A percentile compares a stretch with the other conserved stretches of the same genome.
phyloP scores from a whole-genome alignment of 2,888 invertebrate genomes.

The Lepidonotus clava region DNA sequence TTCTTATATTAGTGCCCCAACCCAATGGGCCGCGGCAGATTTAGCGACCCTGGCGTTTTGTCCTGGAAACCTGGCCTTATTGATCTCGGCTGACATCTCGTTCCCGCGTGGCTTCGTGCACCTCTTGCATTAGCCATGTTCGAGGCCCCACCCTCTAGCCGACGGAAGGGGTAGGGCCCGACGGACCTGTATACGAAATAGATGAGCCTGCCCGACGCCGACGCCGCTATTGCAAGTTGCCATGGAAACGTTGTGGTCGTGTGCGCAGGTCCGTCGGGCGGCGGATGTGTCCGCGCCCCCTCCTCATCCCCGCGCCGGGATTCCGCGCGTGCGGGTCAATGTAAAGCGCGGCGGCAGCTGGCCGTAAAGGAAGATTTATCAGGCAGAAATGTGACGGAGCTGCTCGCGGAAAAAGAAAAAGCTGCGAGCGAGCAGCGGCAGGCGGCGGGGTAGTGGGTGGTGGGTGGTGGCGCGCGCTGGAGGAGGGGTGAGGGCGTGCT shows the following conservation, averaged over 20 bases:
- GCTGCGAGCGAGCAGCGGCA: not conserved
- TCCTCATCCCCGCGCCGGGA: too few species aligned
- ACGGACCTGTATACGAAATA: constrained; percentile 34
- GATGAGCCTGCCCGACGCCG: constrained; percentile 18
- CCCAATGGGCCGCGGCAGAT: too few species aligned
- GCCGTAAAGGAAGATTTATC: constrained; percentile 12
- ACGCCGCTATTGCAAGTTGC: not conserved
- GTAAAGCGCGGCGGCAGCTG: constrained; percentile 19
- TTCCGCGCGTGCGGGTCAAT: not conserved
- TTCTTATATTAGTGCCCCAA: too few species aligned
- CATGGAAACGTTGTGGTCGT: not conserved
- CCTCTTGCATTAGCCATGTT: constrained; percentile 8
- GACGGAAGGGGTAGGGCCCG: not conserved
- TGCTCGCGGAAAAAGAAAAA: not conserved
- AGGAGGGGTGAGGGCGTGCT: not conserved
- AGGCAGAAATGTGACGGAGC: not conserved
- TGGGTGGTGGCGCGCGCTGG: not conserved
- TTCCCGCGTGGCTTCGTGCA: not conserved
- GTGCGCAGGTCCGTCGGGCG: too few species aligned
- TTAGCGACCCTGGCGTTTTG: too few species aligned
- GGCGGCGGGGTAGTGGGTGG: not conserved
- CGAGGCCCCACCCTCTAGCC: not conserved
- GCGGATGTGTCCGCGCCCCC: too few species aligned
- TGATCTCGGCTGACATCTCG: constrained; percentile 46
- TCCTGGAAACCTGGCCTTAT: not conserved